Conservation (phyloP, 2,113 vertebrate species). For the Pavo muticus region DNA sequence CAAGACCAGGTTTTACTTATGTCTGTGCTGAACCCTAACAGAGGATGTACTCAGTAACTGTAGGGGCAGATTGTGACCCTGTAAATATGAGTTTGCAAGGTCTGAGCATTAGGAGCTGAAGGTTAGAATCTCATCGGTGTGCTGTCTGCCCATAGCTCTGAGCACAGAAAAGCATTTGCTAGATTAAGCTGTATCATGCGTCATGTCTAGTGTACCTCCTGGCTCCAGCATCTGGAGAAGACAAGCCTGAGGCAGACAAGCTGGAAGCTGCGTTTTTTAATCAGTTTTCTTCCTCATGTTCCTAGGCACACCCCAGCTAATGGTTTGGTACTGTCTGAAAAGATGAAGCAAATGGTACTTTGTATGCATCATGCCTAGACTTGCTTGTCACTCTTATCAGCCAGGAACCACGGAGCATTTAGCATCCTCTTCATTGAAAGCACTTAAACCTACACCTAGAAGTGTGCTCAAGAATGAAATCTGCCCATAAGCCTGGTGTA, state of each 20-base stretch:
- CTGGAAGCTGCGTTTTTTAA: not conserved
- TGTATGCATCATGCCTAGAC: not conserved
- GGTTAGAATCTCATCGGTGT: not conserved
- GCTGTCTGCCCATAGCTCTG: not conserved
- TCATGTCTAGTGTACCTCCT: not conserved
- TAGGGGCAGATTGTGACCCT: not conserved
- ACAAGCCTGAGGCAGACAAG: not conserved
- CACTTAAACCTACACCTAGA: not conserved
- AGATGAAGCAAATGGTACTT: not conserved
- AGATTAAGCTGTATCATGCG: not conserved
- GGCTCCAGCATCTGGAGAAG: not conserved
- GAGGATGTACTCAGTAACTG: not conserved
- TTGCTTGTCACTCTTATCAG: not conserved
- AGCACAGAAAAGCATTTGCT: not conserved
- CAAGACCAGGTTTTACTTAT: not conserved
- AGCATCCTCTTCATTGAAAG: not conserved
- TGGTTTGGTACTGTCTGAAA: not conserved
- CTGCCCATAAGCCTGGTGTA: not conserved
- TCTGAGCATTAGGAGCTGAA: not conserved
- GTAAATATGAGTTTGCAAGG: not conserved
- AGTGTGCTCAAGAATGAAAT: not conserved
- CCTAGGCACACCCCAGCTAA: not conserved
- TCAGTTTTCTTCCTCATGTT: not conserved
- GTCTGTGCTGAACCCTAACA: too few species aligned
- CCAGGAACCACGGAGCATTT: not conserved